These are phyloP conservation scores for Lycorma delicatula DNA, from an alignment of 1,140 invertebrate genomes.

Conservation along the genomic window DNA sequence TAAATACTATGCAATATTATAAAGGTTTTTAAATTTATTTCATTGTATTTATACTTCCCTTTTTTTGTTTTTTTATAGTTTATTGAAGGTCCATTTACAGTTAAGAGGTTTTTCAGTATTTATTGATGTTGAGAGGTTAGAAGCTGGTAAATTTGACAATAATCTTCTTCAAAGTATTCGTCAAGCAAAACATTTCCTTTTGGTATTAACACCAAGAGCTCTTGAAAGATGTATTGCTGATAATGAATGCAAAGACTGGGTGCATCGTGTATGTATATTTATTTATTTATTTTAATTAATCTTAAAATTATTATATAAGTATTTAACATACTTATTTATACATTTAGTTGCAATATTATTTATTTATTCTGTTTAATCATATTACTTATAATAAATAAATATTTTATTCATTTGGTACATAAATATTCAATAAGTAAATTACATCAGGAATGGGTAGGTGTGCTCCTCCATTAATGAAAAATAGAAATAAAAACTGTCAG, in stretches of 20 bases:
- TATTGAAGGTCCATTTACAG: slow-evolving; percentile 90
- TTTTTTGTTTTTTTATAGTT: slow-evolving; percentile 43
- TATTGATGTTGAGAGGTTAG: slow-evolving; percentile 88
- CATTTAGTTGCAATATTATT: background rate
- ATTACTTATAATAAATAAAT: too few species aligned
- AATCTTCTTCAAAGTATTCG: slow-evolving; percentile 93
- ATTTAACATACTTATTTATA: background rate
- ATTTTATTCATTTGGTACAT: too few species aligned
- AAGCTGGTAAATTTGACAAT: slow-evolving; percentile 98
- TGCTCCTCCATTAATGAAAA: too few species aligned
- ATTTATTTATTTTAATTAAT: slow-evolving; percentile 3
- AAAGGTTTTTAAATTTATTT: too few species aligned
- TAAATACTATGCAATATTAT: too few species aligned
- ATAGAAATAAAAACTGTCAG: too few species aligned
- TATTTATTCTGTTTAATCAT: too few species aligned
- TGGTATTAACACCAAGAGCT: slow-evolving; percentile 91
- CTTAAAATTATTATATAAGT: background rate
- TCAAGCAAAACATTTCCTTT: slow-evolving; percentile 91
- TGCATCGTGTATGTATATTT: slow-evolving; percentile 72
- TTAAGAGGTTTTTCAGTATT: slow-evolving; percentile 89
- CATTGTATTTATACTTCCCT: too few species aligned
- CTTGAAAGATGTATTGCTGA: slow-evolving; percentile 90
- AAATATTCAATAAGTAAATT: too few species aligned
- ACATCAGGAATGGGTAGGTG: too few species aligned
- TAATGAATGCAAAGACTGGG: slow-evolving; percentile 95